Conservation (phyloP, 2,888 invertebrate species). For the Hipparchia sbordonii region DNA sequence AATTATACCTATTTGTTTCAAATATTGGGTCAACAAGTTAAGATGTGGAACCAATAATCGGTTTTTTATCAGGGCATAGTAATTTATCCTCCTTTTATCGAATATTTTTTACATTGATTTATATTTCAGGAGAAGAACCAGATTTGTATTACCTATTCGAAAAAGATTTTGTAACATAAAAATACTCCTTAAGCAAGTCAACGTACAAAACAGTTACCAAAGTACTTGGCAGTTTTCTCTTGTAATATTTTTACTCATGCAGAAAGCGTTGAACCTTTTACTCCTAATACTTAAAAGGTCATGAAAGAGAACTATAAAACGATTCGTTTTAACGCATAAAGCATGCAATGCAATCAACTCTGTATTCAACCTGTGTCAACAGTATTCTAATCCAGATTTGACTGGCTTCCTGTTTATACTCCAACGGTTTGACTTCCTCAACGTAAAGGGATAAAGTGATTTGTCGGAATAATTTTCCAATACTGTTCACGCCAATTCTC, state of each 20-base stretch:
- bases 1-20: not conserved
- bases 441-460: not conserved
- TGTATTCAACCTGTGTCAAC: constrained; percentile 3
- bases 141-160: no score
- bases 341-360: constrained; percentile 5
- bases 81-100: not conserved
- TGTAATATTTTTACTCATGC: not conserved
- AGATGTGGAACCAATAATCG: not conserved
- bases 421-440: not conserved
- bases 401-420: constrained; percentile 9
- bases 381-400: constrained; percentile 17
- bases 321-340: constrained; percentile 7
- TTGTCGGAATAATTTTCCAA: not conserved
- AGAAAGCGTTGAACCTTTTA: constrained; percentile 9
- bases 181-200: not conserved
- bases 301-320: constrained; percentile 1
- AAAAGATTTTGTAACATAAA: not conserved
- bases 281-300: constrained; percentile 12
- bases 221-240: not conserved
- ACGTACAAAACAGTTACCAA: not conserved
- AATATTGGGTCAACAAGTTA: not conserved
- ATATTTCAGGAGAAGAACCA: no score
- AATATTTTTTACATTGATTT: not conserved
- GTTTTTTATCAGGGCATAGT: no score
- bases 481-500: not conserved